phyloP scores from a whole-genome alignment of 2,888 invertebrate genomes.

The Diaprepes abbreviatus region DNA sequence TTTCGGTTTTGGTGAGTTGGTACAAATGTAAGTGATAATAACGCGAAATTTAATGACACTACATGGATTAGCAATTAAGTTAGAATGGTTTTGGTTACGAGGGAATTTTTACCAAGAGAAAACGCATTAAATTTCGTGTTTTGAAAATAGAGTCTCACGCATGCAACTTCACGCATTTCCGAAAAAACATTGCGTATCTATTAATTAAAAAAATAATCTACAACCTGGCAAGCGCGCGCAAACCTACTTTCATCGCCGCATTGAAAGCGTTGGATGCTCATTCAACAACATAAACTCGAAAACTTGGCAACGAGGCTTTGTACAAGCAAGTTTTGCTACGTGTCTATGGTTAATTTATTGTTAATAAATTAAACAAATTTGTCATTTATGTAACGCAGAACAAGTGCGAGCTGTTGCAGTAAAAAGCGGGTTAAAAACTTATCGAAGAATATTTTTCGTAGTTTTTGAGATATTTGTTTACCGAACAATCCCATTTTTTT shows the following conservation, averaged over 20 bases:
- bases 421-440: neutral
- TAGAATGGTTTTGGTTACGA: too few species aligned
- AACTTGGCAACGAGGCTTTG: slow-evolving; percentile 4
- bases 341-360: neutral
- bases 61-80: too few species aligned
- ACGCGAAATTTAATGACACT: too few species aligned
- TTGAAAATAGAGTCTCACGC: too few species aligned
- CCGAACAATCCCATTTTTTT: too few species aligned
- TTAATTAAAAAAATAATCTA: neutral
- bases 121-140: too few species aligned
- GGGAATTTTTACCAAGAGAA: too few species aligned
- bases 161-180: too few species aligned
- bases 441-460: neutral
- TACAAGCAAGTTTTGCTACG: slow-evolving; percentile 7
- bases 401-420: neutral
- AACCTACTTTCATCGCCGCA: neutral
- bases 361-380: neutral
- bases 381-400: neutral
- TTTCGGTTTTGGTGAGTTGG: too few species aligned
- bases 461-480: neutral
- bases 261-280: neutral
- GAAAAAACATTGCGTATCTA: too few species aligned
- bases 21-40: too few species aligned
- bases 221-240: neutral
- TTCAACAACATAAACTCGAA: slow-evolving; percentile 1